These are phyloP conservation scores for Melinaea marsaeus DNA, from an alignment of 2,888 invertebrate genomes.

Conservation along the genomic window DNA sequence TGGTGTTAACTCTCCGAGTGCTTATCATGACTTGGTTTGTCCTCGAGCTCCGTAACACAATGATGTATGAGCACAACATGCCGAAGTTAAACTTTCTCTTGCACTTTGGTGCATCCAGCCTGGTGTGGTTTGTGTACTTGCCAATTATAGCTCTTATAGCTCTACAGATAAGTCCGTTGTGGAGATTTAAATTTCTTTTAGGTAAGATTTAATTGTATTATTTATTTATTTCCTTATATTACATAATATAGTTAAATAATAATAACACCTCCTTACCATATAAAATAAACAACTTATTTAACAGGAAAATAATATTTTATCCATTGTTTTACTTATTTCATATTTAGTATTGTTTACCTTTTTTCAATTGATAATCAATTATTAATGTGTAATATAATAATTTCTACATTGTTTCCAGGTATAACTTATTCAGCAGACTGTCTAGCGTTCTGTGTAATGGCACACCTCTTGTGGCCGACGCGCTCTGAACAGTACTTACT, in stretches of 20 bases:
- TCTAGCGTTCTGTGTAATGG: slow-evolving; percentile 95
- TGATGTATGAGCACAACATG: slow-evolving; percentile 77
- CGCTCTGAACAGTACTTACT: slow-evolving; percentile 94
- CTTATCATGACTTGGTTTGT: slow-evolving; percentile 94
- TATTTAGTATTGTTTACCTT: no score
- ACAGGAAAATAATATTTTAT: no score
- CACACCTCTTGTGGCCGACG: slow-evolving; percentile 97
- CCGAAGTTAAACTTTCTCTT: slow-evolving; percentile 93
- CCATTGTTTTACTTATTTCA: no score
- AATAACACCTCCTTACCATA: no score
- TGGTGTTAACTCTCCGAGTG: slow-evolving; percentile 91
- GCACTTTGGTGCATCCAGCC: slow-evolving; percentile 97
- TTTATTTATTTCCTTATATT: slow-evolving; percentile 16
- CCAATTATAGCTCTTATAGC: slow-evolving; percentile 96
- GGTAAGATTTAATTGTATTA: slow-evolving; percentile 76
- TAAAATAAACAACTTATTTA: no score
- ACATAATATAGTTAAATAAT: slow-evolving; percentile 2
- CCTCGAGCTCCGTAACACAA: slow-evolving; percentile 79
- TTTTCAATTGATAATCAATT: no score
- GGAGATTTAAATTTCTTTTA: slow-evolving; percentile 95
- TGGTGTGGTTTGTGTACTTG: slow-evolving; percentile 98
- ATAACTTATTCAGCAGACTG: slow-evolving; percentile 97
- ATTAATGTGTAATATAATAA: not conserved
- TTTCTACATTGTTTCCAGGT: slow-evolving; percentile 74
- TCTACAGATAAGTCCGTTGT: slow-evolving; percentile 94